Conservation (phyloP, 2,888 invertebrate species). For the Abscondita cerata region DNA sequence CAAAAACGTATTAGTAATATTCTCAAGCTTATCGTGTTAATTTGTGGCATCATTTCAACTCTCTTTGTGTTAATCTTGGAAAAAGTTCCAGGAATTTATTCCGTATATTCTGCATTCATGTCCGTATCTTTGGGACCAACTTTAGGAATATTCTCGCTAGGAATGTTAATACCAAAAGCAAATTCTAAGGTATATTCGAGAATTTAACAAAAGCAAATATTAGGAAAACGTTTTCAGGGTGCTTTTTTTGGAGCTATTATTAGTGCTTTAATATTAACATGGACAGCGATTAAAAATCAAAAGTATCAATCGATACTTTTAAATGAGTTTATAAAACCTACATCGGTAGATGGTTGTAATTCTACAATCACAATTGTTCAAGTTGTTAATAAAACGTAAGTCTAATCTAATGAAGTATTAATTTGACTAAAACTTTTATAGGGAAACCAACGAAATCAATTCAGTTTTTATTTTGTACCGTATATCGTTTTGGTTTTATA, state of each 20-base stretch:
- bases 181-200: conserved; percentile 58
- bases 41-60: conserved; percentile 74
- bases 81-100: conserved; percentile 70
- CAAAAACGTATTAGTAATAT: conserved; percentile 64
- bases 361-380: too few relatives aligned
- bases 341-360: neutral
- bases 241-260: neutral
- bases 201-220: neutral
- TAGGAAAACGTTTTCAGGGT: conserved; percentile 38
- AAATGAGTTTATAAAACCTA: neutral
- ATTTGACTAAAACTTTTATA: neutral
- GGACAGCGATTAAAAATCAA: neutral
- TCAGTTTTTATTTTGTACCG: neutral
- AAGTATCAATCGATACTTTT: neutral
- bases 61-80: conserved; percentile 71
- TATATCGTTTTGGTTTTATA: conserved; percentile 1
- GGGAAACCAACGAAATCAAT: too few relatives aligned
- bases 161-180: conserved; percentile 71
- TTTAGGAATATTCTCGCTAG: conserved; percentile 70
- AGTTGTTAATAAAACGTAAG: neutral
- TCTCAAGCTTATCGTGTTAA: conserved; percentile 62
- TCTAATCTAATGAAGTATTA: neutral
- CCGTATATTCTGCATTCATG: conserved; percentile 67
- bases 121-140: conserved; percentile 70
- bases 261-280: neutral